Evolutionary conservation across 2,797 vertebrate species (phyloP).

Genomic region (Lepilemur ruficaudatus): DNA sequence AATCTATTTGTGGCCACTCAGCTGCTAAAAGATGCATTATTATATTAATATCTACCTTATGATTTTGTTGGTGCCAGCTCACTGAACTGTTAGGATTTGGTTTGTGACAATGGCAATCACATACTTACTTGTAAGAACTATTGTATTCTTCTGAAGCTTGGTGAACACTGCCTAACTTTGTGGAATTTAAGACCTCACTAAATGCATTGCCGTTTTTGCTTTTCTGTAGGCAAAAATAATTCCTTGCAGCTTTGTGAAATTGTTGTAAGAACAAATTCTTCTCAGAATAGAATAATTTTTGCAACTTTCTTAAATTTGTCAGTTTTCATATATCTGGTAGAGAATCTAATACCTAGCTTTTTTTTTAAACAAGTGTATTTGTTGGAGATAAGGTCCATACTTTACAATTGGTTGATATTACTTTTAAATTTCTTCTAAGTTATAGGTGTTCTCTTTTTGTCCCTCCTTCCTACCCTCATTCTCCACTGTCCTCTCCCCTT

Average conservation of each 20-base stretch:
- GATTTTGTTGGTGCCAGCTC: not conserved
- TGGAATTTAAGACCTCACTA: not conserved
- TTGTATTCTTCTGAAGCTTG: not conserved
- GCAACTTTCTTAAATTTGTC: not conserved
- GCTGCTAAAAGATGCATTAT: not conserved
- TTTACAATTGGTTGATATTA: not conserved
- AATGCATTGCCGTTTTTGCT: not conserved
- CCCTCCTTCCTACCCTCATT: not conserved
- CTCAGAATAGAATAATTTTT: not conserved
- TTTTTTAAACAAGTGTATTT: not conserved
- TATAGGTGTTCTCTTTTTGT: not conserved
- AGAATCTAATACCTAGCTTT: not conserved
- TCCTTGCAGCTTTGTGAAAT: not conserved
- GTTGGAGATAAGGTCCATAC: not conserved
- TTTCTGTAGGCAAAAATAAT: not conserved
- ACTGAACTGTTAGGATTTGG: not conserved
- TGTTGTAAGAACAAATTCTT: not conserved
- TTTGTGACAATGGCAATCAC: not conserved
- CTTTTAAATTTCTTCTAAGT: not conserved
- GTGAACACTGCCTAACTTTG: not conserved
- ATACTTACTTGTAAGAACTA: not conserved
- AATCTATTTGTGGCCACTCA: not conserved
- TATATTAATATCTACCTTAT: not conserved
- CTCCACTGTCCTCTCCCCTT: fast-evolving
- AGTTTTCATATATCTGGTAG: not conserved